These are phyloP conservation scores for Melinopterus prodromus DNA, from an alignment of 2,888 invertebrate genomes.

Conservation along the genomic window DNA sequence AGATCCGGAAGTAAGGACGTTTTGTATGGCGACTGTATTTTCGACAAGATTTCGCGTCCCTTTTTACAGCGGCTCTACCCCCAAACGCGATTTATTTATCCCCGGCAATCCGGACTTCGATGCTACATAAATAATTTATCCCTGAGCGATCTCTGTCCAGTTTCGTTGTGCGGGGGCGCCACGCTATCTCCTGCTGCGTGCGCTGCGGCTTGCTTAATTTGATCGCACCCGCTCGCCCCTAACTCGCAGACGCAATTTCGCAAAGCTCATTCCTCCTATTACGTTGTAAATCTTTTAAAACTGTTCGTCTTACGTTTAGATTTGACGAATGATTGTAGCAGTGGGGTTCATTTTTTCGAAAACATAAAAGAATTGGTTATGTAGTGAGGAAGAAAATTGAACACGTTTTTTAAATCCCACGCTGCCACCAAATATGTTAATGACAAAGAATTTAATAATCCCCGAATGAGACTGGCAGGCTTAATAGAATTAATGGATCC, in stretches of 20 bases:
- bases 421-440: too few species aligned
- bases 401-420: too few species aligned
- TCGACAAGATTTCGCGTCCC: neutral
- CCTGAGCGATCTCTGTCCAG: neutral
- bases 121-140: constrained; percentile 4
- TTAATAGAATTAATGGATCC: too few species aligned
- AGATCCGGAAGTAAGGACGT: neutral
- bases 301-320: neutral
- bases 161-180: neutral
- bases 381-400: too few species aligned
- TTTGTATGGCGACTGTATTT: neutral
- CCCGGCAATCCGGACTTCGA: neutral
- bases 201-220: neutral
- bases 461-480: too few species aligned
- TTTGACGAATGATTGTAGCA: neutral
- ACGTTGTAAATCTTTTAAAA: neutral
- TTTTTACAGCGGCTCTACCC: neutral
- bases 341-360: neutral
- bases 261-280: neutral
- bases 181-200: neutral
- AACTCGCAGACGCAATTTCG: neutral
- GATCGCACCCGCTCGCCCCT: neutral
- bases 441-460: too few species aligned
- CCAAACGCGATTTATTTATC: neutral
- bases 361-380: neutral